A percentile compares a stretch with the other conserved stretches of the same genome.
Conservation (phyloP, 2,888 invertebrate species). For the Epirrita christyi region DNA sequence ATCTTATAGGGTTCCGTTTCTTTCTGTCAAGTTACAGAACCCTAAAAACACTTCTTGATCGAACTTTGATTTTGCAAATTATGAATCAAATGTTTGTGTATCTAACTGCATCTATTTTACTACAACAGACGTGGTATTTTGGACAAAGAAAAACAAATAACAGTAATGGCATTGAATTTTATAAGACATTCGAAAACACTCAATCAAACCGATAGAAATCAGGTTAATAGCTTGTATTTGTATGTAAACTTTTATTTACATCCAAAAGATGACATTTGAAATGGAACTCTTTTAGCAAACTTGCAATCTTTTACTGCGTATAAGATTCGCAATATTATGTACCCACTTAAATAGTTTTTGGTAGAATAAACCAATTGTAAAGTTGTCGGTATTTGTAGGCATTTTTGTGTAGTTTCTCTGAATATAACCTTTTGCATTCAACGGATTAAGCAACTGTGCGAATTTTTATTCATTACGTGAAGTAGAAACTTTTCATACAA, state of each 20-base stretch:
- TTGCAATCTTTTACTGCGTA: constrained; percentile 1
- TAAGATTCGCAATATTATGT: constrained; percentile 3
- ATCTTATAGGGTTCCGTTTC: too few species aligned
- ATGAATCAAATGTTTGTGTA: too few species aligned
- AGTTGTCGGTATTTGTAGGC: background rate
- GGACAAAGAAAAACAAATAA: too few species aligned
- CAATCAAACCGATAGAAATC: constrained; percentile 1
- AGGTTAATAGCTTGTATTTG: constrained; percentile 2
- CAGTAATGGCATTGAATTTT: too few species aligned
- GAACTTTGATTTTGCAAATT: too few species aligned
- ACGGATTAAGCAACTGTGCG: too few species aligned
- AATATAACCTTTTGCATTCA: background rate
- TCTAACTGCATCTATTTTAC: too few species aligned
- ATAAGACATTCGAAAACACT: background rate
- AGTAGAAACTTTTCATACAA: too few species aligned
- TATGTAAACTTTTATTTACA: constrained; percentile 11
- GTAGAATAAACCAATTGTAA: background rate
- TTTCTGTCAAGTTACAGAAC: too few species aligned
- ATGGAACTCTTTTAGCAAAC: constrained; percentile 14
- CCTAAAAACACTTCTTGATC: too few species aligned
- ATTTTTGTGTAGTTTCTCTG: background rate
- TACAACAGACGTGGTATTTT: too few species aligned
- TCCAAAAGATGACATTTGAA: constrained; percentile 12
- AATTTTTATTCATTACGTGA: too few species aligned
- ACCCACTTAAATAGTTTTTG: background rate